These are phyloP conservation scores for Hippopotamus amphibius DNA, from an alignment of 2,113 vertebrate genomes.

Conservation along the genomic window DNA sequence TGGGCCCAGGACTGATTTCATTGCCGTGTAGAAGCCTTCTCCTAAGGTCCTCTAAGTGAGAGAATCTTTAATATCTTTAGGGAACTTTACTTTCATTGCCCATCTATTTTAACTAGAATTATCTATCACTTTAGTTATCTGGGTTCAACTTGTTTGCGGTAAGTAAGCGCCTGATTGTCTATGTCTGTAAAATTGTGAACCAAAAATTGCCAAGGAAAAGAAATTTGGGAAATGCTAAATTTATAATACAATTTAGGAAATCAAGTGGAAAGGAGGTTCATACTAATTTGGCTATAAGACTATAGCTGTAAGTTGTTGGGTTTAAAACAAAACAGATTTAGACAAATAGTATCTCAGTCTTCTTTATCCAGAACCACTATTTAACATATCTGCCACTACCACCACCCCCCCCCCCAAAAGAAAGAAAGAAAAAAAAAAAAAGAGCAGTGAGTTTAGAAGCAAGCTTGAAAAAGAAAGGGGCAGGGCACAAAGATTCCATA, in stretches of 20 bases:
- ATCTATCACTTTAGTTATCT: not conserved
- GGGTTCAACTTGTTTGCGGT: not conserved
- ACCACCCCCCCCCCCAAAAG: no score
- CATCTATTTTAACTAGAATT: not conserved
- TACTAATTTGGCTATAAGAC: not conserved
- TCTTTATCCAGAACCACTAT: slow-evolving; percentile 46
- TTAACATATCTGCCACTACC: not conserved
- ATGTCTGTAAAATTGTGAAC: not conserved
- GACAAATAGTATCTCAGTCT: not conserved
- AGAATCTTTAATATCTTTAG: slow-evolving; percentile 3
- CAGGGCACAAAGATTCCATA: not conserved
- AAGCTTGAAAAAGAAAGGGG: not conserved
- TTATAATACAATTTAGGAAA: slow-evolving; percentile 8
- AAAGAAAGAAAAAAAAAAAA: not conserved
- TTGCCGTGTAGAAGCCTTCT: not conserved
- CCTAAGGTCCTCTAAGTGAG: not conserved
- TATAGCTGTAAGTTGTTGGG: not conserved
- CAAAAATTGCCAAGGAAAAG: not conserved
- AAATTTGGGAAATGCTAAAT: not conserved
- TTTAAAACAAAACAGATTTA: not conserved
- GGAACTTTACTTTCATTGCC: not conserved
- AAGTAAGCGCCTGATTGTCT: not conserved
- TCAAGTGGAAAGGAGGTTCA: not conserved
- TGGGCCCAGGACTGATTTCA: not conserved
- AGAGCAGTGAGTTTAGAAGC: not conserved